These are phyloP conservation scores for Crypturellus tataupa DNA, from an alignment of 2,797 vertebrate species.

Conservation along the genomic window DNA sequence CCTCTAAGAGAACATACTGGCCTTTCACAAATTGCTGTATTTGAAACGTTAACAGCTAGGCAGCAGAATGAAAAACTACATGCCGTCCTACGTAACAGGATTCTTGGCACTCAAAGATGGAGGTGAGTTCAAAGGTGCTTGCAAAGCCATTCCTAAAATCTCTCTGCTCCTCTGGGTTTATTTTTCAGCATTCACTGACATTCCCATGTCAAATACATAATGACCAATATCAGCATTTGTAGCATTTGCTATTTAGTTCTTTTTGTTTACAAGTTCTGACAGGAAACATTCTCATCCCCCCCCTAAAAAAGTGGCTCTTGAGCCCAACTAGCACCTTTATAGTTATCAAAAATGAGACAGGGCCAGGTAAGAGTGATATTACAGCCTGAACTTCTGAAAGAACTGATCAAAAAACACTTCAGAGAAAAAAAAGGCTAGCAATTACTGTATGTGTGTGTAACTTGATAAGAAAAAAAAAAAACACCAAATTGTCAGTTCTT, in stretches of 20 bases:
- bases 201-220: neutral
- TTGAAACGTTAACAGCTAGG: neutral
- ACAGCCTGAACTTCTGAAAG: neutral
- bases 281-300: neutral
- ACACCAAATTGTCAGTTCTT: conserved; percentile 1
- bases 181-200: neutral
- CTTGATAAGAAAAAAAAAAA: conserved; percentile 4
- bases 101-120: neutral
- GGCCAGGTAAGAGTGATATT: neutral
- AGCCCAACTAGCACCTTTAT: neutral
- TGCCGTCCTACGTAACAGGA: neutral
- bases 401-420: neutral
- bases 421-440: neutral
- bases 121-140: neutral
- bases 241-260: neutral
- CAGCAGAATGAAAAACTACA: neutral
- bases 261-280: neutral
- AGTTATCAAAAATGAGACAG: neutral
- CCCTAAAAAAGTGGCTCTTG: neutral
- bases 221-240: neutral
- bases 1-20: neutral
- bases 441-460: neutral
- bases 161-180: neutral
- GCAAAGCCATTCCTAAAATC: neutral
- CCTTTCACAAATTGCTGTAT: neutral